Evolutionary conservation across 2,113 vertebrate species (phyloP), one percentile per base, ranked within the genome.

Genomic region (Plestiodon gilberti): DNA sequence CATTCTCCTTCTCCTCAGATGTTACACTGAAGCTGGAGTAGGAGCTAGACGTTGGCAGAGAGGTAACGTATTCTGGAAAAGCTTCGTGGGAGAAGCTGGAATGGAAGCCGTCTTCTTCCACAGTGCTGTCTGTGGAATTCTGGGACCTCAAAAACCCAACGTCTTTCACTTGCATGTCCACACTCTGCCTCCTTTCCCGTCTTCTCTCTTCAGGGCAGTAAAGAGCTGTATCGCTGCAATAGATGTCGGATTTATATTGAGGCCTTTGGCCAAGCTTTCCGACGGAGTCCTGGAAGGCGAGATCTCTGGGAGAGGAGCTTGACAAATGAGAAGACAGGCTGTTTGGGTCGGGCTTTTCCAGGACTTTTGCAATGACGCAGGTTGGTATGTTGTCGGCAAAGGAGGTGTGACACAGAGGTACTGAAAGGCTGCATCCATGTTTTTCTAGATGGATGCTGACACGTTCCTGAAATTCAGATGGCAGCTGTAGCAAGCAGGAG

Each of bases 1-100:
- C 96, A 0, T 96, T 97, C 74, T 97, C 98, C 93, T 99, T 98
- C 91, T 99, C 98, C 89, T 99, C 98, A 0, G 98, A 98, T 0
- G 98, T 97, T 40, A 97, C 97, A 0, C 98, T 99, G 95, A 99
- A 99, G 95, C 98, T 99, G 23, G 98, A 99, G 91, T 98, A 99
- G 81, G 98, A 98, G 93, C 98, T 98, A 86, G 98, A 98, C 11
- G 96, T 97, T 0, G 97, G 97, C 83, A 98, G 96, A 23, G 98
- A 98, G 33, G 95, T 95, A 14, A 96, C 96, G 17, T 98, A 98
- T 83, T 98, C 96, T 0, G 96, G 95, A 78, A 98, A 98, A 83
- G 96, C 95, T 89, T 98, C 98, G 0, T 97, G 97, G 40, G 96
- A 97, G 95, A 97, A 98, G 87, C 95, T 96, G 2, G 97, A 96